Base-by-base conservation (phyloP, 2,797 vertebrate species). In the Tapera naevia region DNA sequence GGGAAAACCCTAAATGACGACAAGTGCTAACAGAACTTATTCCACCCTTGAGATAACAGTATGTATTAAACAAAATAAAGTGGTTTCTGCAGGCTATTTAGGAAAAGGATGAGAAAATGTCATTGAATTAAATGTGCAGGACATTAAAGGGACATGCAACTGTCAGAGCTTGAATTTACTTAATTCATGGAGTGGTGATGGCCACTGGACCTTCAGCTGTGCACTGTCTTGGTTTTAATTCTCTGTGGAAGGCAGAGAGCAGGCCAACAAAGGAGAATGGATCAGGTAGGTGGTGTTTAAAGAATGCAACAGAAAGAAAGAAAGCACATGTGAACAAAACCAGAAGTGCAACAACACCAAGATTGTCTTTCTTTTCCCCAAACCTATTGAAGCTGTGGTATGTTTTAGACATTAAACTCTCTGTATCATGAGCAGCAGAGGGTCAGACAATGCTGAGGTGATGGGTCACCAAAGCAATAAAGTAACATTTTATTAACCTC, bases 351-450 rank as follows among this genome's bases (percentile, higher is more conserved):
- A 82, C 33, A 67, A 70, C 13, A 0, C 2, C 35, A 17, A 22
- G 30, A 45, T 24, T 46, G 39, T 43, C 70, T 94, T 96, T 84
- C 46, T 92, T 88, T 80, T 27, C 70, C 39, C 43, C 32, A 46
- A 64, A 70, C 15, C 66, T 88, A 28, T 7, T 43, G 89, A 72
- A 93, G 72, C 81, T 69, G 62, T 45, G 89, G 46, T 71, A 17
- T 95, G 95, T 94, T 95, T 94, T 89, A 81, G 45, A 39, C 64
- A 90, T 96, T 88, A 95, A 94, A 74, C 64, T 82, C 74, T 71
- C 51, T 17, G 14, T 43, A 57, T 69, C 50, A 10, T 1, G n/a
- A 80, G 64, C 91, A 91, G 87, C 86, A 56, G 33, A 25, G 46
- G 80, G 83, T 78, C 80, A 94, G 88, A 82, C 43, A 43, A 91